Conservation (phyloP, 2,113 vertebrate genomes). For the Mesocricetus auratus region DNA sequence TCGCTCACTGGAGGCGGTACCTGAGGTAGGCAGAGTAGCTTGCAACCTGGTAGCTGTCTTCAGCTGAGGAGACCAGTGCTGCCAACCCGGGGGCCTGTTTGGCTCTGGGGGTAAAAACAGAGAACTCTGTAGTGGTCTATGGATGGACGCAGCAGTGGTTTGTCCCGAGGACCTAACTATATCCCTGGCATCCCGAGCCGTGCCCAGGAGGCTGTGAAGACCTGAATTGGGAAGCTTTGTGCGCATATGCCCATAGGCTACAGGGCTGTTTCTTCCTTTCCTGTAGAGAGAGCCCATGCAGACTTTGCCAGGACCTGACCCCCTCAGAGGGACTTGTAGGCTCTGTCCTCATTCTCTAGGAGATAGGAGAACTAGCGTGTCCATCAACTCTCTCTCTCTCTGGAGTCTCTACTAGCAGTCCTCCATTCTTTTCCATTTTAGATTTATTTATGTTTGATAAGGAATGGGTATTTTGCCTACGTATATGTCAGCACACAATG, state of each 20-base stretch:
- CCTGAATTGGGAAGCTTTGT: not conserved
- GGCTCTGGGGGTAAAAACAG: not conserved
- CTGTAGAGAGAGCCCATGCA: not conserved
- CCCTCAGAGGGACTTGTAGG: not conserved
- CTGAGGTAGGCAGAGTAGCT: not conserved
- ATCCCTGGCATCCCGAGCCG: not conserved
- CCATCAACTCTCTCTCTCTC: too few relatives aligned
- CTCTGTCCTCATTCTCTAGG: not conserved
- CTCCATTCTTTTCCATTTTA: not conserved
- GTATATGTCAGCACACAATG: not conserved
- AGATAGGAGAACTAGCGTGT: not conserved
- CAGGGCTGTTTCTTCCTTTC: not conserved
- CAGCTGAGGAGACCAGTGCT: not conserved
- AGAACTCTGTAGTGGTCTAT: not conserved
- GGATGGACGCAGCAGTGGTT: not conserved
- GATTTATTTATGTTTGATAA: not conserved
- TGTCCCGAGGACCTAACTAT: not conserved
- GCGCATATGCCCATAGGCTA: fast-evolving
- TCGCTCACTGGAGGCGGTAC: not conserved
- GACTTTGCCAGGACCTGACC: not conserved
- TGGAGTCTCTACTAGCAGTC: not conserved
- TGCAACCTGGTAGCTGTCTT: not conserved
- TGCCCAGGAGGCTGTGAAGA: not conserved
- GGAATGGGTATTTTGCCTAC: not conserved
- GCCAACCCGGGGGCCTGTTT: too few relatives aligned